Base-by-base conservation (phyloP, 2,888 invertebrate species). In the Parasteatoda lunata region DNA sequence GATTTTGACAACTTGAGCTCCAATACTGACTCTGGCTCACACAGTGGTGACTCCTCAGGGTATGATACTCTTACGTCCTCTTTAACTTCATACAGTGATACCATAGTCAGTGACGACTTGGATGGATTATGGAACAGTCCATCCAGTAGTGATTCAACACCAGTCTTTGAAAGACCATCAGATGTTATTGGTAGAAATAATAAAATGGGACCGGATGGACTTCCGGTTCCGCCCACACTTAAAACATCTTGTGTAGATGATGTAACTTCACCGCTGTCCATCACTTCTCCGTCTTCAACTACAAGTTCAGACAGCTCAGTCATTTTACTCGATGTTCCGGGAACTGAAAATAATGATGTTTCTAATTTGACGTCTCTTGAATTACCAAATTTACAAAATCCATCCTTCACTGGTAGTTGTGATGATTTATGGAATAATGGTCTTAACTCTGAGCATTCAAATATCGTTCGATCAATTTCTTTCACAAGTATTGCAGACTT, bases 41-140 rank as follows among this genome's bases (percentile, higher is more conserved):
- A 86, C 68, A 79, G 76, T 30, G 87, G 89, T 8, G 89, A 89
- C 49, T 89, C 89, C 4, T 89, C 89, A 7, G 89, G 90, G 5
- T 89, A 90, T 51, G 89, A 90, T 48, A 89, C 90, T 0, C 81
- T 89, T 15, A 88, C 89, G 3, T 90, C 90, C 3, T 89, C 89
- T 1, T 15, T 89, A 15, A 79, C 89, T 8, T 90, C 90, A 6
- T 89, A 88, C 48, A 78, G 87, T 45, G 88, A 88, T 45, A 79
- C 84, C 6, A 59, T 83, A 13, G 15, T 78, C 59, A 81, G 73
- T 52, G 81, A 84, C 48, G 84, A 84, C 45, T 52, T 80, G 6
- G 80, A 84, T 59, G 79, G 72, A 13, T 30, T 82, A 64, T 70
- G 66, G 45, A 77, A 48, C n/a, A 69, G 69, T 75, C 76, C 76